phyloP scores from a whole-genome alignment of 2,888 invertebrate species.

The Acrobasis suavella region DNA sequence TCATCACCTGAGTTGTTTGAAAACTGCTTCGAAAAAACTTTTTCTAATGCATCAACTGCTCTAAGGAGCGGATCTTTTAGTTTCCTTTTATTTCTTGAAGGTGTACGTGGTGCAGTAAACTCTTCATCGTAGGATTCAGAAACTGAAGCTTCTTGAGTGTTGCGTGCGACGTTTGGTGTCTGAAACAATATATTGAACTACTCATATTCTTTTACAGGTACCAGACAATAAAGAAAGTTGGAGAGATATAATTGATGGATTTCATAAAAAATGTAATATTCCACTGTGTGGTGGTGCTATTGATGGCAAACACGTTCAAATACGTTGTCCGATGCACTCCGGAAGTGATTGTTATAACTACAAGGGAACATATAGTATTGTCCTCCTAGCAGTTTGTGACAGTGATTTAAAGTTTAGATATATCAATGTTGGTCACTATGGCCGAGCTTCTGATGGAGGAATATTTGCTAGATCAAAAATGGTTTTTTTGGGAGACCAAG shows the following conservation, averaged over 20 bases:
- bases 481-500: slow-evolving; percentile 9
- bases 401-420: slow-evolving; percentile 38
- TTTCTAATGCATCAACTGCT: too few species aligned
- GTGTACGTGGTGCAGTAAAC: too few species aligned
- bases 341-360: slow-evolving; percentile 40
- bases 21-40: not conserved
- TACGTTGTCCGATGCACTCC: slow-evolving; percentile 29
- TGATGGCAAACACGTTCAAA: slow-evolving; percentile 33
- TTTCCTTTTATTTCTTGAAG: too few species aligned
- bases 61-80: too few species aligned
- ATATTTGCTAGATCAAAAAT: slow-evolving; percentile 28
- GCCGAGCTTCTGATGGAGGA: slow-evolving; percentile 37
- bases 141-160: too few species aligned
- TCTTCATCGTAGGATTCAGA: too few species aligned
- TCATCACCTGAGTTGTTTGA: slow-evolving; percentile 13
- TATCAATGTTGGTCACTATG: slow-evolving; percentile 38
- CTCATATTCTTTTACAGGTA: slow-evolving; percentile 28
- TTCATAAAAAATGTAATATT: slow-evolving; percentile 34
- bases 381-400: slow-evolving; percentile 38
- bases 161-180: too few species aligned
- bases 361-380: slow-evolving; percentile 37
- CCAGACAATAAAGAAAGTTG: slow-evolving; percentile 31
- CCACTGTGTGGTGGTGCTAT: slow-evolving; percentile 32
- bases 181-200: too few species aligned
- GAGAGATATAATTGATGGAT: too few species aligned